Conservation (phyloP, 2,888 invertebrate genomes). For the Endotricha flammealis region DNA sequence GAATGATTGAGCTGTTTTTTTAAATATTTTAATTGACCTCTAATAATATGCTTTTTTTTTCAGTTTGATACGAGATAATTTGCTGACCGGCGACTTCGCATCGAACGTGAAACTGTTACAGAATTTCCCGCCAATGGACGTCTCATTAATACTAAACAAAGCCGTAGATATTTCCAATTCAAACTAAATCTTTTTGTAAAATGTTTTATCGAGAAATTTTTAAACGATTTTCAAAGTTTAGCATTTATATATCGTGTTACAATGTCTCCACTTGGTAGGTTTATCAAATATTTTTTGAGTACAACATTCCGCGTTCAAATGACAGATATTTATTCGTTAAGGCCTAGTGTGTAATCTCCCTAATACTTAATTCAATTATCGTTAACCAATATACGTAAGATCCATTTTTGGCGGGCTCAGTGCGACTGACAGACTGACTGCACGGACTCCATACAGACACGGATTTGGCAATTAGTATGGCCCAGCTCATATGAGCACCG, state of each 20-base stretch:
- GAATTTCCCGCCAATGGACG: constrained; percentile 93
- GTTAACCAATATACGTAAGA: background rate
- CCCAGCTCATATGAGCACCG: too few relatives aligned
- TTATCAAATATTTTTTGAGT: background rate
- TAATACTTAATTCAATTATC: background rate
- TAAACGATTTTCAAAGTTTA: constrained; percentile 15
- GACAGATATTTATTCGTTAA: background rate
- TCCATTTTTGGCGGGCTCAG: too few relatives aligned
- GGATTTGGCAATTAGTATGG: too few relatives aligned
- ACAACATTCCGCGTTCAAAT: background rate
- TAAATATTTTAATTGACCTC: too few relatives aligned
- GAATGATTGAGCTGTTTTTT: too few relatives aligned
- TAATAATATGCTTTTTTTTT: constrained; percentile 24
- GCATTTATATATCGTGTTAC: background rate
- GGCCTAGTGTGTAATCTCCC: constrained; percentile 1
- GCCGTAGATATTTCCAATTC: constrained; percentile 84
- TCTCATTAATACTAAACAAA: constrained; percentile 88
- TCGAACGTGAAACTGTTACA: constrained; percentile 95
- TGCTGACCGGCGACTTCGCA: constrained; percentile 94
- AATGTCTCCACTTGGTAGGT: background rate
- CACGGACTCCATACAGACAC: too few relatives aligned
- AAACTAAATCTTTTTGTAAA: too few relatives aligned
- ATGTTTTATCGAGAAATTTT: constrained; percentile 6
- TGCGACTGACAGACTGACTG: too few relatives aligned
- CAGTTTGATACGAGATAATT: constrained; percentile 89